Base-by-base conservation (phyloP, 2,797 vertebrate genomes). In the Sebastes matsubarae region DNA sequence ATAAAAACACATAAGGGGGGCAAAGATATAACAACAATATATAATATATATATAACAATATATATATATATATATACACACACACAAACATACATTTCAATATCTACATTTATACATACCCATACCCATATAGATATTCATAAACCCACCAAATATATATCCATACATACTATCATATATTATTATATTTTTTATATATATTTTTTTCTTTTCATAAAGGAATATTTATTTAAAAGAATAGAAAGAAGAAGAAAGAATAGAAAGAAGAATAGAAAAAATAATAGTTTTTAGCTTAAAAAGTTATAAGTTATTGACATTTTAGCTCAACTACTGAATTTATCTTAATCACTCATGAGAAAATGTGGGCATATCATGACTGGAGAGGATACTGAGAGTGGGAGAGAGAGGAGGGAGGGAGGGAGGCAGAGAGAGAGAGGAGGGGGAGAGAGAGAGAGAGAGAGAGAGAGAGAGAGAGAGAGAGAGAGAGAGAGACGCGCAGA, bases 401-500 rank as follows among this genome's bases (percentile, higher is more conserved):
- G 78, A 22, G 79, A 75, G 77, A 32, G 68, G 78, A 12, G 86
- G 32, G 75, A 9, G 80, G 83, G 90, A 79, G 86, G 42, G 77
- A 54, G 74, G 29, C 5, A 82, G 88, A 81, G 80, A 80, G 86
- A 89, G 32, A 34, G 34, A 34, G 32, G 32, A 32, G 30, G 2
- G 8, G 8, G 30, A 32, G 8, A 9, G 30, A 32, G 87, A 84
- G 88, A 88, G 72, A 30, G 79, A 30, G 81, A 5, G 75, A 20
- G 79, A 22, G 82, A 6, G 60, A 20, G 84, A 54, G 76, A 64
- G 82, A 9, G 78, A 72, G 81, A 20, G 90, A 79, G 86, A 83
- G 88, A 82, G 81, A 80, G 86, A 90, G 87, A 85, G 89, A 89
- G 75, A 55, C 87, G 78, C 32, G 69, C 75, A 89, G 93, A 86